Evolutionary conservation across 2,888 invertebrate genomes (phyloP).

Genomic region (Heliconius aoede): DNA sequence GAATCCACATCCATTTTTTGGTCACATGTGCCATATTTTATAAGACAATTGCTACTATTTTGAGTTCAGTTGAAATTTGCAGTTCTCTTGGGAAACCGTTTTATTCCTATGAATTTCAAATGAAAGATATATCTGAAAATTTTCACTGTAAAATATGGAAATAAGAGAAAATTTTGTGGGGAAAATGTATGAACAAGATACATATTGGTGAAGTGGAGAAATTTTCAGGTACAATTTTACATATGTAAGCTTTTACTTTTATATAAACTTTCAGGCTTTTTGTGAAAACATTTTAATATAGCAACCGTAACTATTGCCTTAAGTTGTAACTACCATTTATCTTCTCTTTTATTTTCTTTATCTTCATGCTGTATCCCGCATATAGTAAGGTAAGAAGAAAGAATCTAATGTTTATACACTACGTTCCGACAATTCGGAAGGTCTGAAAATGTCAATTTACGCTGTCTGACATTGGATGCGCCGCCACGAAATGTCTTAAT

Average conservation of each 20-base stretch:
- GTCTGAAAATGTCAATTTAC: not conserved
- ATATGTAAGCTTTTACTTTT: not conserved
- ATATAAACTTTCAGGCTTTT: too few species aligned
- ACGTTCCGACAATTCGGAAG: too few species aligned
- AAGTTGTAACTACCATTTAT: not conserved
- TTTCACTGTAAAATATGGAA: conserved; percentile 9
- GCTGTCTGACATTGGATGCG: not conserved
- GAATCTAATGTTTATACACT: too few species aligned
- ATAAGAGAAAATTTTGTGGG: not conserved
- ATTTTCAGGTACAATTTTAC: not conserved
- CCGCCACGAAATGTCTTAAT: not conserved
- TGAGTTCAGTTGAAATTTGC: conserved; percentile 1
- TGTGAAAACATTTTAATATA: too few species aligned
- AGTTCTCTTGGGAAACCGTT: conserved; percentile 8
- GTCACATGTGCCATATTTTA: too few species aligned
- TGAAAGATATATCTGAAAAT: conserved; percentile 1
- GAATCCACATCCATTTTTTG: too few species aligned
- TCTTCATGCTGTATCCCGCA: not conserved
- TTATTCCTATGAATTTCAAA: conserved; percentile 23
- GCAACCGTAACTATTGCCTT: not conserved
- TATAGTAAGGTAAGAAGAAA: not conserved
- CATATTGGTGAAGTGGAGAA: not conserved
- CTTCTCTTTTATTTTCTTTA: not conserved
- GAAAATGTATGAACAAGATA: not conserved
- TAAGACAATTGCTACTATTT: conserved; percentile 16